Evolutionary conservation across 2,797 vertebrate species (phyloP).

Genomic region (Parambassis ranga): DNA sequence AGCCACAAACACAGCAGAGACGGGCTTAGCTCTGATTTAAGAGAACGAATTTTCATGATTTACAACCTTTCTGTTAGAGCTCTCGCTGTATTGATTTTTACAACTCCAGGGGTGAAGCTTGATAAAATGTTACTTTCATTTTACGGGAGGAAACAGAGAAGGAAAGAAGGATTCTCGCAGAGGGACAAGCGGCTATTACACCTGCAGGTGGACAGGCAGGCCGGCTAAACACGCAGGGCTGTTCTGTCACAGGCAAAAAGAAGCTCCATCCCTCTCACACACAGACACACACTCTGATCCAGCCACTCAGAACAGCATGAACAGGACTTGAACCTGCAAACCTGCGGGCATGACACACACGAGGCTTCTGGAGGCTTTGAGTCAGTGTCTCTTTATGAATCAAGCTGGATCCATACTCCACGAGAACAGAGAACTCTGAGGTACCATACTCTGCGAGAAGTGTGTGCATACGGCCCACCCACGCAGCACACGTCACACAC

Average conservation of each 20-base stretch:
- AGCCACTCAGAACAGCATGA: conserved; percentile 25
- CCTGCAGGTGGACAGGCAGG: conserved; percentile 43
- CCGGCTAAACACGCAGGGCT: conserved; percentile 28
- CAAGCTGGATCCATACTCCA: too few relatives aligned
- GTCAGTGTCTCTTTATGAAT: conserved; percentile 6
- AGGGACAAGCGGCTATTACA: conserved; percentile 42
- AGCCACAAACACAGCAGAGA: conserved; percentile 20
- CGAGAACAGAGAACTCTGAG: too few relatives aligned
- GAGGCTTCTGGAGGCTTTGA: conserved; percentile 18
- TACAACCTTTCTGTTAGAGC: conserved; percentile 59
- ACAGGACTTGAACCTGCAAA: conserved; percentile 25
- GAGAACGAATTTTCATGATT: conserved; percentile 68
- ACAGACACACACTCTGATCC: conserved; percentile 22
- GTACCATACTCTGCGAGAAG: too few relatives aligned
- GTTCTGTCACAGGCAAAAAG: conserved; percentile 50
- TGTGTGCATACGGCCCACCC: too few relatives aligned
- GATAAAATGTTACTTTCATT: conserved; percentile 77
- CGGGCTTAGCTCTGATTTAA: conserved; percentile 53
- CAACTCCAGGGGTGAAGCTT: conserved; percentile 54
- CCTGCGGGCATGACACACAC: conserved; percentile 8
- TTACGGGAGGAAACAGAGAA: conserved; percentile 57
- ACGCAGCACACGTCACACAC: too few relatives aligned
- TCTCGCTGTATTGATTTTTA: conserved; percentile 69
- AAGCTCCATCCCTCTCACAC: conserved; percentile 20
- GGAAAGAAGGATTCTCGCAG: conserved; percentile 47